Evolutionary conservation across 2,113 vertebrate genomes (phyloP).

Genomic region (Egretta garzetta): DNA sequence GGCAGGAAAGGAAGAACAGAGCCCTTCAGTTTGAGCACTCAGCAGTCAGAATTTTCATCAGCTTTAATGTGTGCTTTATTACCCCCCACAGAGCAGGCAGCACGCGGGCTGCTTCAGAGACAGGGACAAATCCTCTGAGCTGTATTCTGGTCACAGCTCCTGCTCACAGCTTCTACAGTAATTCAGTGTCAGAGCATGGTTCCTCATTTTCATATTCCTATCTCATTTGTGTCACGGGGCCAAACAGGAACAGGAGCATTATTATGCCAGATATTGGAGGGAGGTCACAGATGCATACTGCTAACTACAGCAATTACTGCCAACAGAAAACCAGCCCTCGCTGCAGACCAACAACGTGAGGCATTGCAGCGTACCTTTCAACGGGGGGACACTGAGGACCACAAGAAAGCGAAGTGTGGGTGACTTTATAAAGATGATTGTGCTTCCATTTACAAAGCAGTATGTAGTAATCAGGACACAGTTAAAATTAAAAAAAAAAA

Average conservation of each 20-base stretch:
- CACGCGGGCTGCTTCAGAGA: fast-evolving
- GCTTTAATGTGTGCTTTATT: background rate
- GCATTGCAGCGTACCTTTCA: background rate
- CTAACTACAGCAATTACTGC: background rate
- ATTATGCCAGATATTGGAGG: background rate
- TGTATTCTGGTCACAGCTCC: background rate
- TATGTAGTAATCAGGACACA: background rate
- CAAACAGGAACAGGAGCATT: background rate
- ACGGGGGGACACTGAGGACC: fast-evolving
- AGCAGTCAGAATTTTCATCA: background rate
- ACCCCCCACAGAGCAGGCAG: background rate
- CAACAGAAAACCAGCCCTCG: background rate
- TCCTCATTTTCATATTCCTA: background rate
- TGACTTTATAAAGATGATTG: background rate
- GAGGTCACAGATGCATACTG: background rate
- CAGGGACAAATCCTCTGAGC: fast-evolving
- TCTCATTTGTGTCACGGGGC: background rate
- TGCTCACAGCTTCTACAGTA: background rate
- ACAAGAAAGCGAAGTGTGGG: background rate
- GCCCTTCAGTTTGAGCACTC: background rate
- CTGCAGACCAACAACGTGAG: fast-evolving
- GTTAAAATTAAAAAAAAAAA: background rate
- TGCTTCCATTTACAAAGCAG: background rate
- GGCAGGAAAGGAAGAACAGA: background rate
- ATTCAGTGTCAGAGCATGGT: background rate